Evolutionary conservation across 2,113 vertebrate species (phyloP).

Genomic region (Sinocyclocheilus rhinocerous): DNA sequence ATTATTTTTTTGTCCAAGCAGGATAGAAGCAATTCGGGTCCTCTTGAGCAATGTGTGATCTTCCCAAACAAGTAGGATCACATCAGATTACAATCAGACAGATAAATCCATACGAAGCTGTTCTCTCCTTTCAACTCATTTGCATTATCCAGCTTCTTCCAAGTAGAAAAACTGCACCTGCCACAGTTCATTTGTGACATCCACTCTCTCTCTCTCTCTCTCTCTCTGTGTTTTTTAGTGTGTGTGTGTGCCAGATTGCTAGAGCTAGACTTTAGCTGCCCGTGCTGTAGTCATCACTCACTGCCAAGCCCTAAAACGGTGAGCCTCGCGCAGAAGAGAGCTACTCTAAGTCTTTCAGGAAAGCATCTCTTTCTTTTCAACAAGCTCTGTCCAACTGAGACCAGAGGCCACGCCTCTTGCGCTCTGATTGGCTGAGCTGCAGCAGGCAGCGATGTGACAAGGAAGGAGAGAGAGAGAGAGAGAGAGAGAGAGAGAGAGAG

Average conservation of each 20-base stretch:
- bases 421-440: constrained; percentile 68
- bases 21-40: neutral
- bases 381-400: constrained; percentile 56
- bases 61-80: neutral
- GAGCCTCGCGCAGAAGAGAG: constrained; percentile 45
- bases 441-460: constrained; percentile 38
- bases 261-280: constrained; percentile 37
- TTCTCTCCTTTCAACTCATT: constrained; percentile 38
- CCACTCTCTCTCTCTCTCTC: constrained; percentile 29
- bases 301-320: constrained; percentile 59
- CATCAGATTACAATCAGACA: constrained; percentile 12
- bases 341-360: constrained; percentile 64
- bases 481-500: neutral
- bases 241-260: constrained; percentile 38
- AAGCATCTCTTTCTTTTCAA: constrained; percentile 69
- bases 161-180: constrained; percentile 62
- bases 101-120: constrained; percentile 53
- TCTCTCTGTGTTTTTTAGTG: neutral
- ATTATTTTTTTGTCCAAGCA: neutral
- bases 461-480: constrained; percentile 14
- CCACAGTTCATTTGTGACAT: constrained; percentile 54
- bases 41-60: neutral
- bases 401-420: constrained; percentile 62
- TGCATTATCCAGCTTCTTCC: constrained; percentile 28
- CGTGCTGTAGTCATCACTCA: constrained; percentile 65